Evolutionary conservation across 1,140 invertebrate species (phyloP).

Genomic region (Atta cephalotes): DNA sequence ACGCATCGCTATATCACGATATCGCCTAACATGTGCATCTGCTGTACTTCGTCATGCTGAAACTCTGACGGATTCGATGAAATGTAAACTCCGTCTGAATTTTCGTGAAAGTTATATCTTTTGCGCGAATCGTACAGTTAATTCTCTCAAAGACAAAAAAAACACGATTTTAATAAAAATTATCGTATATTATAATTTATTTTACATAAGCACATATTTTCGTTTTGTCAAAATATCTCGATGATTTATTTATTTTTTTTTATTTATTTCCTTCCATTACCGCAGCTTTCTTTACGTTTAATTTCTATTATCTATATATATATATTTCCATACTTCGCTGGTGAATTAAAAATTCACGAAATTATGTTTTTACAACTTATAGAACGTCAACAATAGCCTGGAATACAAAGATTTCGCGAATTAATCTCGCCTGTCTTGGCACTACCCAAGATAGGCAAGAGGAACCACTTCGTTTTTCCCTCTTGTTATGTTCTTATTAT

Average conservation of each 20-base stretch:
- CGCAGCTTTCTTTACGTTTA: neutral
- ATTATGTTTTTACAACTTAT: neutral
- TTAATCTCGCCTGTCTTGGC: constrained; percentile 49
- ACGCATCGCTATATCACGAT: neutral
- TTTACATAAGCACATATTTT: neutral
- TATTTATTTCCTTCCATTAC: neutral
- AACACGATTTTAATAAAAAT: neutral
- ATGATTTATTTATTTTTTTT: neutral
- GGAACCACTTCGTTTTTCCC: constrained; percentile 38
- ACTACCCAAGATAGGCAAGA: constrained; percentile 32
- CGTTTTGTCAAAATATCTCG: neutral
- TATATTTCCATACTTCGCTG: neutral
- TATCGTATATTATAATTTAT: neutral
- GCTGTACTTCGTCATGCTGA: neutral
- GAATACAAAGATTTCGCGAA: constrained; percentile 2
- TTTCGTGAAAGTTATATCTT: neutral
- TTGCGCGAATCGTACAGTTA: neutral
- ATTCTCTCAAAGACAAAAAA: neutral
- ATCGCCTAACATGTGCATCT: neutral
- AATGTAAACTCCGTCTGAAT: neutral
- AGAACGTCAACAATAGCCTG: constrained; percentile 1
- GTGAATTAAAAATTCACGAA: constrained; percentile 13
- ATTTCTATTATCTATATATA: neutral
- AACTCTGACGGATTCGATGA: neutral
- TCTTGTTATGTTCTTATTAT: constrained; percentile 57